Evolutionary conservation across 2,113 vertebrate species (phyloP), one percentile per base, ranked within the genome.

Genomic region (Turdus rufiventris): DNA sequence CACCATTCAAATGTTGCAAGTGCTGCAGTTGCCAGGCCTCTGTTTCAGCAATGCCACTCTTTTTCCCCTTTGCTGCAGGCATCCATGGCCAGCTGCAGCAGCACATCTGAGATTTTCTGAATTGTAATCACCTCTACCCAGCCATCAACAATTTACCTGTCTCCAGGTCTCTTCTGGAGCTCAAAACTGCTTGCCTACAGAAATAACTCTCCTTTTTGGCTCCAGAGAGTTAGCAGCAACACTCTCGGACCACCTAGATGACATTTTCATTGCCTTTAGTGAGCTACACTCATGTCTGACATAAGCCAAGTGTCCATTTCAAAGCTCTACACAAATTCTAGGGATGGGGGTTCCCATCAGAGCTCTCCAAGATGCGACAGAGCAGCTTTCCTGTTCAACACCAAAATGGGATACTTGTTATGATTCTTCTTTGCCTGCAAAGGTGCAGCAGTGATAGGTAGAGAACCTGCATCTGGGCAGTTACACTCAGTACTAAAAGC

Each of bases 21-120:
- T 0, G 0, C 71, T 36, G 43, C 25, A 33, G 66, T 16, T 5
- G 8, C 53, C 43, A 43, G 50, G 42, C 17, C 24, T 48, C 48
- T 54, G 14, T 53, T 34, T 26, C 58, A 79, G 38, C 62, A 17
- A 67, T 8, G 53, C 43, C 0, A 0, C 76, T 68, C 48, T 34
- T 71, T 36, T 5, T 12, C 47, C 6, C 5, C 3, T 42, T 43
- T 9, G 3, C 50, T 58, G 47, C 3, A 1, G 71, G 34, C 18
- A 53, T 6, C 10, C 14, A 18, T 6, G 5, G 38, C 57, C 36
- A 86, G 56, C 65, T 63, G 48, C 48, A 83, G 57, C 53, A 88
- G 75, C 25, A 50, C 0, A 0, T 36, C 23, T 8, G 4, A 63
- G 34, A 29, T 78, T 29, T 85, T 38, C 67, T 6, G 4, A 81